Evolutionary conservation across 30 jellyfish, hydroid and myxozoan genomes (phyloP).

Genomic region (Chironex yamaguchii): DNA sequence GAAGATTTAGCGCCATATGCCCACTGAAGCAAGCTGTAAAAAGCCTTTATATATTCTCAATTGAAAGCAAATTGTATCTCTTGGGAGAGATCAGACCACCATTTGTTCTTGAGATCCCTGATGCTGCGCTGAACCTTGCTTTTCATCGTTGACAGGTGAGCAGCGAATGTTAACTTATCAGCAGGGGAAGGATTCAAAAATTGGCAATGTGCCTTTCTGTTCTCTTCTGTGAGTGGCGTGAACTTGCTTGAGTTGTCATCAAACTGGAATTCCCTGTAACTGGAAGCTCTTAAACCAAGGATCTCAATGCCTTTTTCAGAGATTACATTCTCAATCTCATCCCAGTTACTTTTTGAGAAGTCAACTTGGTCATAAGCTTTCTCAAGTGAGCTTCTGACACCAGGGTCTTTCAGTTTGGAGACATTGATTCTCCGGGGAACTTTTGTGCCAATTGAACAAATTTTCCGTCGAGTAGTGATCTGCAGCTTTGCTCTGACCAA

Average conservation of each 20-base stretch:
- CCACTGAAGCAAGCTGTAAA: not conserved
- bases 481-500: not conserved
- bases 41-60: not conserved
- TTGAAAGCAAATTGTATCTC: not conserved
- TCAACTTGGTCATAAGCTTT: not conserved
- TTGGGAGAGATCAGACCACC: not conserved
- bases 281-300: not conserved
- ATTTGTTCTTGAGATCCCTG: not conserved
- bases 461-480: not conserved
- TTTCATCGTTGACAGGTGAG: not conserved
- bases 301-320: not conserved
- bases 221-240: not conserved
- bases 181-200: not conserved
- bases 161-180: not conserved
- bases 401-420: not conserved
- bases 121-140: not conserved
- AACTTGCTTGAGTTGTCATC: not conserved
- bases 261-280: not conserved
- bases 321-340: not conserved
- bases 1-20: not conserved
- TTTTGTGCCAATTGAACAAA: not conserved
- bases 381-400: not conserved
- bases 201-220: not conserved
- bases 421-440: not conserved
- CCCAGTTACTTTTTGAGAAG: not conserved